These are phyloP conservation scores for Drosophila yooni DNA, from an alignment of 2,888 invertebrate species.

Conservation along the genomic window DNA sequence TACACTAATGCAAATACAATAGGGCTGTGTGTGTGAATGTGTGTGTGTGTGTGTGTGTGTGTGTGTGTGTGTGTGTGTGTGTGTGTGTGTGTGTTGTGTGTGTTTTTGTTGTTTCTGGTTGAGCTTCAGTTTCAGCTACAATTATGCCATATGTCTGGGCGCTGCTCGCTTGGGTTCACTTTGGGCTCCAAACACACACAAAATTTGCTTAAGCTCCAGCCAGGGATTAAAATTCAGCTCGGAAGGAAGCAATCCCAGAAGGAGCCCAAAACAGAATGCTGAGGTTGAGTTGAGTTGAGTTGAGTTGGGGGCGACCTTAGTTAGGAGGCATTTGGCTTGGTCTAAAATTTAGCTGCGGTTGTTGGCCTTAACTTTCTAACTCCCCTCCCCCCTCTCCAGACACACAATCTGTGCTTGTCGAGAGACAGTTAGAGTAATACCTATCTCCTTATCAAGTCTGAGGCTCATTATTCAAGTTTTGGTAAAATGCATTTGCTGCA, in stretches of 20 bases:
- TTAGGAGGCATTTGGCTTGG: slow-evolving; percentile 48
- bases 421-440: slow-evolving; percentile 8
- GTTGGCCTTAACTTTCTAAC: slow-evolving; percentile 19
- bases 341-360: slow-evolving; percentile 49
- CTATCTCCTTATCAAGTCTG: slow-evolving; percentile 3
- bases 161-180: slow-evolving; percentile 55
- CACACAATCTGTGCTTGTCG: neutral
- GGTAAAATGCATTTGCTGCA: slow-evolving; percentile 42
- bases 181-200: slow-evolving; percentile 51
- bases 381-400: neutral
- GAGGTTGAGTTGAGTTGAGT: slow-evolving; percentile 1
- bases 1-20: slow-evolving; percentile 82
- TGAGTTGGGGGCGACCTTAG: slow-evolving; percentile 8
- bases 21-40: slow-evolving; percentile 36
- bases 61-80: slow-evolving; percentile 11
- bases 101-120: slow-evolving; percentile 20
- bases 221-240: slow-evolving; percentile 71
- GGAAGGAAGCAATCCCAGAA: slow-evolving; percentile 29
- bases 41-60: slow-evolving; percentile 18
- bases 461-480: slow-evolving; percentile 46
- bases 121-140: slow-evolving; percentile 59
- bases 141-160: slow-evolving; percentile 75
- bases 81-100: neutral
- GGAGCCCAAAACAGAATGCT: slow-evolving; percentile 20
- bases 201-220: slow-evolving; percentile 77